Evolutionary conservation across 1,140 invertebrate species (phyloP).

Genomic region (Physella acuta): DNA sequence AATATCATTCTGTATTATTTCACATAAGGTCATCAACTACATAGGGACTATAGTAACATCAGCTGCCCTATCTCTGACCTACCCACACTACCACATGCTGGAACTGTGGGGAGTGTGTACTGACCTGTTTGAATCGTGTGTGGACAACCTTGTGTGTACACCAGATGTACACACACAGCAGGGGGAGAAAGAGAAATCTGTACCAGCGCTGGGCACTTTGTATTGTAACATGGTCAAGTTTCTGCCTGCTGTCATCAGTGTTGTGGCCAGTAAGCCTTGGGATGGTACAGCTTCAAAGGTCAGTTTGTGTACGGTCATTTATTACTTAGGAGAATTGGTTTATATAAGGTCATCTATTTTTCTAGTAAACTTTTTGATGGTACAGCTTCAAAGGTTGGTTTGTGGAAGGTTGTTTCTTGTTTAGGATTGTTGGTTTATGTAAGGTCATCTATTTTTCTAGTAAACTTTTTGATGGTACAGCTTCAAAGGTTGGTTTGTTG

Average conservation of each 20-base stretch:
- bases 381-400: not conserved
- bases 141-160: not conserved
- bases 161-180: not conserved
- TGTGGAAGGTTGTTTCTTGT: not conserved
- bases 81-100: not conserved
- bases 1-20: too few species aligned
- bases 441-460: not conserved
- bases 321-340: too few species aligned
- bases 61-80: constrained; percentile 7
- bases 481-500: not conserved
- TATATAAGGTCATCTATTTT: not conserved
- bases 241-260: not conserved
- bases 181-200: not conserved
- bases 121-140: not conserved
- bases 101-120: not conserved
- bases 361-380: not conserved
- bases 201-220: not conserved
- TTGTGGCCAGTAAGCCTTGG: constrained; percentile 1
- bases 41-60: not conserved
- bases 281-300: constrained; percentile 3
- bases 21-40: constrained; percentile 11
- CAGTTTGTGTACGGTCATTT: not conserved
- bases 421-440: not conserved
- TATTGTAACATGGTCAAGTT: not conserved
- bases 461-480: not conserved